phyloP scores from a whole-genome alignment of 2,113 vertebrate species.

The Tylochromis polylepis region DNA sequence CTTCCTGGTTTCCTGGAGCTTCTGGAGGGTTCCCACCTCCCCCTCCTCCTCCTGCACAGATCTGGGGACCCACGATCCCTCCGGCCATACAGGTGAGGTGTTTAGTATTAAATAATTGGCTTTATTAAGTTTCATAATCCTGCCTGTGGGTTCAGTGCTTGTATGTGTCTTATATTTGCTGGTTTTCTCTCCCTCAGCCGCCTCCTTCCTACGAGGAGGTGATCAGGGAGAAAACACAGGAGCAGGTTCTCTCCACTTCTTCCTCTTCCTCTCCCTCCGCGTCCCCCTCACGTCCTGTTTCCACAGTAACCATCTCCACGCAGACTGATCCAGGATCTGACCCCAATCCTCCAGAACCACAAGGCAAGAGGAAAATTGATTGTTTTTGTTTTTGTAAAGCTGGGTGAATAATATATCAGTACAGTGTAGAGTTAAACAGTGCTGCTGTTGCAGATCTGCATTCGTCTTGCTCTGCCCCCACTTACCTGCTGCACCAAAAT shows the following conservation, averaged over 20 bases:
- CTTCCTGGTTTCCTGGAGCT: conserved; percentile 87
- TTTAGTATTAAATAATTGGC: not conserved
- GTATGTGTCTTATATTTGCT: not conserved
- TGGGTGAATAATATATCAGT: not conserved
- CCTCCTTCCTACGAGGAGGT: conserved; percentile 97
- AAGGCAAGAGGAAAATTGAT: not conserved
- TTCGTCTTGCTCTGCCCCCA: fast-evolving
- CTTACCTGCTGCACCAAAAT: not conserved
- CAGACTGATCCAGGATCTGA: conserved; percentile 83
- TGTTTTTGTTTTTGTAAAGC: not conserved
- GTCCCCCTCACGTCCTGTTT: conserved; percentile 9
- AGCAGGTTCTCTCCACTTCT: conserved; percentile 75
- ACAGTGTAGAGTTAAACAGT: not conserved
- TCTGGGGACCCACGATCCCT: conserved; percentile 84
- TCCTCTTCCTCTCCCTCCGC: not conserved
- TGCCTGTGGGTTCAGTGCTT: not conserved
- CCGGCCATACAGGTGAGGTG: conserved; percentile 78
- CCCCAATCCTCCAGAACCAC: conserved; percentile 9
- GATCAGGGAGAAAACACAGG: conserved; percentile 94
- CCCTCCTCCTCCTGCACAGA: conserved; percentile 77
- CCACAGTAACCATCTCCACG: conserved; percentile 84
- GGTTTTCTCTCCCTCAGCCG: conserved; percentile 67
- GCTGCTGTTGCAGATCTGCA: not conserved
- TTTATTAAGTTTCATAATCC: not conserved
- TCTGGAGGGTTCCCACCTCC: conserved; percentile 72